Conservation (phyloP, 2,888 invertebrate species). For the Phlogophora meticulosa region DNA sequence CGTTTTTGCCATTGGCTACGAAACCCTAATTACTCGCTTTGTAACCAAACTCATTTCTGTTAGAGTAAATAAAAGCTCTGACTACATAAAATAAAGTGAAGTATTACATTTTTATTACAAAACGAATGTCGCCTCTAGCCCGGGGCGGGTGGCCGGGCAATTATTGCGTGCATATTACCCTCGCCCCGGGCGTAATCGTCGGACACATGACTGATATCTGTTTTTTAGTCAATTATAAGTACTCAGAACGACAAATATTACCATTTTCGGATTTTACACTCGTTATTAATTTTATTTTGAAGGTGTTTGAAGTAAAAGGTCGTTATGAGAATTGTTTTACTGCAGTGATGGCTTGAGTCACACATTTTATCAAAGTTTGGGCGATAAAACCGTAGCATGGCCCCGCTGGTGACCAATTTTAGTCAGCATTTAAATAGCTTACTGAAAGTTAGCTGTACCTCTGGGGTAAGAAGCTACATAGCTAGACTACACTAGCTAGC, state of each 20-base stretch:
- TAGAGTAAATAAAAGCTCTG: constrained; percentile 40
- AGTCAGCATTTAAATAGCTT: background rate
- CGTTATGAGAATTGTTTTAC: background rate
- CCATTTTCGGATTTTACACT: constrained; percentile 29
- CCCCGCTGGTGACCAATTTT: background rate
- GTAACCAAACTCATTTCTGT: background rate
- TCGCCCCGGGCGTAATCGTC: constrained; percentile 50
- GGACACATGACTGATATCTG: constrained; percentile 58
- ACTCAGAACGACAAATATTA: constrained; percentile 37
- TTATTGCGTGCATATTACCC: constrained; percentile 62
- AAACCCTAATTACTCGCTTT: background rate
- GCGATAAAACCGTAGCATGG: too few relatives aligned
- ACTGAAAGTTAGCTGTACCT: too few relatives aligned
- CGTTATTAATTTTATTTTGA: constrained; percentile 14
- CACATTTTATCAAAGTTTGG: too few relatives aligned
- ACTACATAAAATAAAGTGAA: constrained; percentile 28
- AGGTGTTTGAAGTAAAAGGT: background rate
- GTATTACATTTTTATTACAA: constrained; percentile 56
- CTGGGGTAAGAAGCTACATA: too few relatives aligned
- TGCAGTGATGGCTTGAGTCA: background rate
- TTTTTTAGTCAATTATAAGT: constrained; percentile 58
- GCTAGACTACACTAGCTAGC: too few relatives aligned
- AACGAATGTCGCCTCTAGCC: constrained; percentile 60
- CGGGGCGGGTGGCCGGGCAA: constrained; percentile 61
- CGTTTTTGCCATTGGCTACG: too few relatives aligned